Base-by-base conservation (phyloP, 2,888 invertebrate species). In the Platycheirus albimanus region DNA sequence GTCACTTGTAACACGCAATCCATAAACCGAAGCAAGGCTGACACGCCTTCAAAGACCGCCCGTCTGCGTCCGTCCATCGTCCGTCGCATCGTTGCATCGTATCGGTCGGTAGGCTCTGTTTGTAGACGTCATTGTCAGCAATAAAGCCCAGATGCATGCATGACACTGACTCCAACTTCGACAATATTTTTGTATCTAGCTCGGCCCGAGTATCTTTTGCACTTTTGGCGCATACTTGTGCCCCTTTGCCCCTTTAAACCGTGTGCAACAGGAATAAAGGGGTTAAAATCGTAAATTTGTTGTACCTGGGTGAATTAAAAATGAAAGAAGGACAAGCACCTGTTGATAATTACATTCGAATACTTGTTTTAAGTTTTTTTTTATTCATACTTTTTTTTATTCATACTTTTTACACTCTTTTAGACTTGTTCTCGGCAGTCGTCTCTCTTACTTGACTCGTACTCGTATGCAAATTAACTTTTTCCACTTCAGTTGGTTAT, bases 301-400 rank as follows among this genome's bases (percentile, higher is more conserved):
- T 72, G 56, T 75, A 69, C 43, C 54, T 64, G 49, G 49, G 36
- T 43, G 58, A 70, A 75, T 70, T 75, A 51, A 69, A 61, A 74
- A 28, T 10, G 30, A 70, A 75, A 49, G 69, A 75, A 75, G 70
- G 51, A 70, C 70, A 70, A 58, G 58, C 75, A 80, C 80, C 80
- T 80, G 80, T 75, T 80, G 80, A 61, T 75, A 80, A 80, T 80
- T 75, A 66, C 45, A 80, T 52, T 72, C 61, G 58, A 19, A 58
- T 72, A 61, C 52, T 36, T 52, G 66, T 67, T 66, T 66, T 41
- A 13, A 11, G n/a, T 52, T 43, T 43, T 13, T 61, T 52, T 28
- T 41, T 17, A 20, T 28, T 6, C 20, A 28, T 30, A 8, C 30
- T 30, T 70, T 41, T 6, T 17, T 28, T 30, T 28, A 43, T n/a